These are phyloP conservation scores for Ormyrus pomaceus DNA, from an alignment of 2,888 invertebrate species.

Conservation along the genomic window DNA sequence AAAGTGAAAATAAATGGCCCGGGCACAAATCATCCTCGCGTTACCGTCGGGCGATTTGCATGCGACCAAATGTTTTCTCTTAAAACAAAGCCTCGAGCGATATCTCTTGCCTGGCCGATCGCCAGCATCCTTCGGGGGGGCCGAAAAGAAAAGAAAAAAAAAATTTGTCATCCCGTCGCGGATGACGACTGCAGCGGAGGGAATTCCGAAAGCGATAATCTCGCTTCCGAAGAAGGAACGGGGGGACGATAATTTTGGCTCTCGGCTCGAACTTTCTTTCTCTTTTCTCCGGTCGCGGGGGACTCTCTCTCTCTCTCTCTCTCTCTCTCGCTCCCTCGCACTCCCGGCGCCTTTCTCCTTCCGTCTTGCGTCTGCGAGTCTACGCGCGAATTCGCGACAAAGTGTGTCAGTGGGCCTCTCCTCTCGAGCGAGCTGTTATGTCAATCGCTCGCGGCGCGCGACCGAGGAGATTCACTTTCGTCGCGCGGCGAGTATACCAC, in stretches of 20 bases:
- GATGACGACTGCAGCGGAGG: background rate
- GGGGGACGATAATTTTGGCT: background rate
- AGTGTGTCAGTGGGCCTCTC: slow-evolving; percentile 69
- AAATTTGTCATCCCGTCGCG: background rate
- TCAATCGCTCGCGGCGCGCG: slow-evolving; percentile 60
- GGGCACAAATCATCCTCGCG: slow-evolving; percentile 10
- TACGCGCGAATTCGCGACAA: slow-evolving; percentile 42
- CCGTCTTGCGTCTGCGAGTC: background rate
- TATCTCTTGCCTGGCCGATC: background rate
- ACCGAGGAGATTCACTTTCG: slow-evolving; percentile 67
- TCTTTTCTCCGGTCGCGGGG: background rate
- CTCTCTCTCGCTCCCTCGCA: background rate
- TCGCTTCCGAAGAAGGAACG: background rate
- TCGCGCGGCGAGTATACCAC: background rate
- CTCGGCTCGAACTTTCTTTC: slow-evolving; percentile 40
- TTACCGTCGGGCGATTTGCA: background rate
- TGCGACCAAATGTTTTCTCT: slow-evolving; percentile 10
- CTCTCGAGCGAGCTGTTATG: slow-evolving; percentile 63
- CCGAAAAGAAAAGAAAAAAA: background rate
- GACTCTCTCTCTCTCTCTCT: background rate
- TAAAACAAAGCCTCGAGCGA: slow-evolving; percentile 3
- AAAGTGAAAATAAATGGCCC: slow-evolving; percentile 36
- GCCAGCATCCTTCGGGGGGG: background rate
- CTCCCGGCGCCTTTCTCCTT: slow-evolving; percentile 16
- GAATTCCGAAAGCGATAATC: slow-evolving; percentile 49